Evolutionary conservation across 2,797 vertebrate genomes (phyloP).

Genomic region (Rhincodon typus): DNA sequence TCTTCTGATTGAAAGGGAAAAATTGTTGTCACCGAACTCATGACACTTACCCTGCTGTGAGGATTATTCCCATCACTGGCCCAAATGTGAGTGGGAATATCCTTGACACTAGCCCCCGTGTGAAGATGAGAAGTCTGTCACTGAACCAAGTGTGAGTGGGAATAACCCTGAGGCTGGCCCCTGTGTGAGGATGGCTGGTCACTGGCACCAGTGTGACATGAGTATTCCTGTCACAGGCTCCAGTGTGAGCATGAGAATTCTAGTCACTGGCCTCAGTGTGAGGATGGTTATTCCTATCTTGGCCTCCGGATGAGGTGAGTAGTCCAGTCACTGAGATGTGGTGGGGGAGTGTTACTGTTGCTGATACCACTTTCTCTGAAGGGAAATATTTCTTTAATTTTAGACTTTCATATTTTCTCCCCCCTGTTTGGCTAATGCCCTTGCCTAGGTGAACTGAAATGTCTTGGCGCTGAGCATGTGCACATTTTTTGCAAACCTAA

Average conservation of each 20-base stretch:
- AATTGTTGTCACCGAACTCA: background rate
- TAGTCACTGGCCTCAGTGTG: background rate
- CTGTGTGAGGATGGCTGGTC: background rate
- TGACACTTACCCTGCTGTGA: background rate
- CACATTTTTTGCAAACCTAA: background rate
- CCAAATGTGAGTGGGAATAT: too few species aligned
- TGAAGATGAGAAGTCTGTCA: background rate
- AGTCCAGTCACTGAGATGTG: background rate
- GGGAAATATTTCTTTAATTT: background rate
- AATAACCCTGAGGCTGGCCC: background rate
- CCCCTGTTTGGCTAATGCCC: background rate
- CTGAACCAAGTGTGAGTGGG: background rate
- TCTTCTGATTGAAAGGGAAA: background rate
- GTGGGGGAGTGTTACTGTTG: background rate
- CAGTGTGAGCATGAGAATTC: background rate
- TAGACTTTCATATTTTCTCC: background rate
- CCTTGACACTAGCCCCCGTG: background rate
- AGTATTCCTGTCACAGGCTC: background rate
- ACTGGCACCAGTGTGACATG: background rate
- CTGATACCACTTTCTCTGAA: background rate
- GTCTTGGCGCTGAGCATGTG: background rate
- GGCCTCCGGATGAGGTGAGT: background rate
- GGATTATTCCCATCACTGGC: background rate
- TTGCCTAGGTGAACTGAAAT: background rate
- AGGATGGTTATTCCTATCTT: background rate